Conservation (phyloP, 2,797 vertebrate species). For the Artibeus lituratus region DNA sequence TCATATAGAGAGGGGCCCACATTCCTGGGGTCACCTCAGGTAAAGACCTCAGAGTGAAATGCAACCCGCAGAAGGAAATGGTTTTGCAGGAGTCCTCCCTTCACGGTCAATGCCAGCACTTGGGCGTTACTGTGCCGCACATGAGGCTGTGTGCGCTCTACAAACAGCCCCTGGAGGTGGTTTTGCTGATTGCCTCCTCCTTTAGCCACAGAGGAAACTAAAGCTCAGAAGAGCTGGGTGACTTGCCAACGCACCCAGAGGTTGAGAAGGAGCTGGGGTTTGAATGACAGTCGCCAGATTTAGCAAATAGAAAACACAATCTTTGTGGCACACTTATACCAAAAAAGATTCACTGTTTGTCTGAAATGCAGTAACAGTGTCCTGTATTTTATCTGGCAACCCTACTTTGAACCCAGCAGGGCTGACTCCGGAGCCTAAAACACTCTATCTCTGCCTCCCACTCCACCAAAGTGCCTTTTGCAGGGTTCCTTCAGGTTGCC, state of each 20-base stretch:
- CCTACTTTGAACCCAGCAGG: not conserved
- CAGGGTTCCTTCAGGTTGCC: not conserved
- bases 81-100: not conserved
- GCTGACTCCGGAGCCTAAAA: not conserved
- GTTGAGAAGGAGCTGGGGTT: not conserved
- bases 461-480: not conserved
- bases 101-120: not conserved
- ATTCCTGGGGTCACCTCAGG: not conserved
- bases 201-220: not conserved
- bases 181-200: not conserved
- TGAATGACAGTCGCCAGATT: not conserved
- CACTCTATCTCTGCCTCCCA: not conserved
- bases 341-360: not conserved
- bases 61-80: not conserved
- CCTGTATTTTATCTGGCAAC: not conserved
- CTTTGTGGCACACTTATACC: not conserved
- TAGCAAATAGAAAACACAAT: not conserved
- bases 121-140: rapidly evolving
- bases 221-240: not conserved
- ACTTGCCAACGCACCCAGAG: not conserved
- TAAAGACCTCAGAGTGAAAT: not conserved
- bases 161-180: not conserved
- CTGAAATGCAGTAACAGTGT: not conserved
- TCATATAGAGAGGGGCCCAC: rapidly evolving
- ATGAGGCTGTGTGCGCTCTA: rapidly evolving